A percentile compares a stretch with the other conserved stretches of the same genome.
Evolutionary conservation across 2,797 vertebrate species (phyloP).

Genomic region (Macroramphosus scolopax): DNA sequence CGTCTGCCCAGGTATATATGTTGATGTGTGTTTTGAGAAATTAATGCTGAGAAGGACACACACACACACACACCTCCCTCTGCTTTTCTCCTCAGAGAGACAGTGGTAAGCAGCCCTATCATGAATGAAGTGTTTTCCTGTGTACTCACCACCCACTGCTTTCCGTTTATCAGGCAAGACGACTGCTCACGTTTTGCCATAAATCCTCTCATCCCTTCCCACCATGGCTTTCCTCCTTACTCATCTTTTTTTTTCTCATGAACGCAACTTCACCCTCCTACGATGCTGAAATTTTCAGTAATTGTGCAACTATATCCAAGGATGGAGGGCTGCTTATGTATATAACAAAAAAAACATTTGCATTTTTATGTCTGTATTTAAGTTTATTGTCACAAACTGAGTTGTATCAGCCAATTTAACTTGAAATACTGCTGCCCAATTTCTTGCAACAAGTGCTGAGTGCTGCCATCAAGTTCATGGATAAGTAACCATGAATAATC

Average conservation of each 20-base stretch:
- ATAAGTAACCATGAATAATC: slow-evolving; percentile 34
- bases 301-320: too few species aligned
- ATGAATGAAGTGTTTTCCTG: slow-evolving; percentile 65
- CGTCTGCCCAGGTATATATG: slow-evolving; percentile 1
- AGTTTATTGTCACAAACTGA: too few species aligned
- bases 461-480: slow-evolving; percentile 30
- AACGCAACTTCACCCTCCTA: neutral
- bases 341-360: too few species aligned
- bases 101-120: slow-evolving; percentile 48
- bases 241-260: slow-evolving; percentile 29
- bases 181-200: slow-evolving; percentile 53
- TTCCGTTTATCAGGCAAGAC: slow-evolving; percentile 61
- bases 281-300: neutral
- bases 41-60: slow-evolving; percentile 9
- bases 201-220: slow-evolving; percentile 48
- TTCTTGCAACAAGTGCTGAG: too few species aligned
- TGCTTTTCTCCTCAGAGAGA: slow-evolving; percentile 27
- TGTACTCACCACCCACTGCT: slow-evolving; percentile 62
- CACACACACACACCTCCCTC: slow-evolving; percentile 14
- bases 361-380: too few species aligned
- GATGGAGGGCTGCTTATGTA: too few species aligned
- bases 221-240: slow-evolving; percentile 30
- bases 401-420: too few species aligned
- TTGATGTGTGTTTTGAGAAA: slow-evolving; percentile 34
- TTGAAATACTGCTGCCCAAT: too few species aligned